Evolutionary conservation across 37 sponge, comb jelly and placozoan species (phyloP).

Genomic region (Dysidea cf. avara): DNA sequence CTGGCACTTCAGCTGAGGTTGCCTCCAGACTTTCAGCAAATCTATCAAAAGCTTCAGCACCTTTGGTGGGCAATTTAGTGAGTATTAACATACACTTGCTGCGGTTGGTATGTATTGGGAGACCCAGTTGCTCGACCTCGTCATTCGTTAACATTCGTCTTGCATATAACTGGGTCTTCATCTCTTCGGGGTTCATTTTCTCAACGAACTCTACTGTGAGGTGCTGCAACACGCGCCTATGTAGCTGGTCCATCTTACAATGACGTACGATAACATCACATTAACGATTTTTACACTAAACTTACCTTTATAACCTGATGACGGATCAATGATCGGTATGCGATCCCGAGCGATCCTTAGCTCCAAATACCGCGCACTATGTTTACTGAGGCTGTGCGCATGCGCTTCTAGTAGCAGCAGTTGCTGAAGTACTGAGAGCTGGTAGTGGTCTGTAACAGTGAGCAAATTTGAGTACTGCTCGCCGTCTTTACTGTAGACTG

Average conservation of each 20-base stretch:
- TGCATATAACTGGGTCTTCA: conserved; percentile 20
- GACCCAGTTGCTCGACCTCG: conserved; percentile 34
- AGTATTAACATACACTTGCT: conserved; percentile 55
- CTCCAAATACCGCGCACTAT: too few species aligned
- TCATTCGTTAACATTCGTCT: conserved; percentile 35
- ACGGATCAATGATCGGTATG: too few species aligned
- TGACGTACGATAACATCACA: too few species aligned
- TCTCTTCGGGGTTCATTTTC: conserved; percentile 41
- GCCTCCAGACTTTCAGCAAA: conserved; percentile 38
- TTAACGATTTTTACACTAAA: too few species aligned
- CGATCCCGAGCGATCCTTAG: too few species aligned
- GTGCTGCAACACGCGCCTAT: not conserved
- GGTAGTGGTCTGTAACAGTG: too few species aligned
- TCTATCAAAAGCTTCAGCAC: conserved; percentile 26
- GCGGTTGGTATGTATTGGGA: conserved; percentile 30
- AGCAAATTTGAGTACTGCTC: too few species aligned
- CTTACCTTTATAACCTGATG: too few species aligned
- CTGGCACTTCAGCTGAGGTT: conserved; percentile 20
- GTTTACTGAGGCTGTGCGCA: too few species aligned
- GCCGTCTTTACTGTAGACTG: too few species aligned
- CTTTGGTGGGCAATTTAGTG: conserved; percentile 36
- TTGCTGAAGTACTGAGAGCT: too few species aligned
- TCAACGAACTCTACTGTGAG: conserved; percentile 26
- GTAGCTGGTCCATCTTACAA: conserved; percentile 3
- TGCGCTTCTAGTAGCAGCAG: too few species aligned